Base-by-base conservation (phyloP, 2,113 vertebrate species). In the Aspiorhynchus laticeps region DNA sequence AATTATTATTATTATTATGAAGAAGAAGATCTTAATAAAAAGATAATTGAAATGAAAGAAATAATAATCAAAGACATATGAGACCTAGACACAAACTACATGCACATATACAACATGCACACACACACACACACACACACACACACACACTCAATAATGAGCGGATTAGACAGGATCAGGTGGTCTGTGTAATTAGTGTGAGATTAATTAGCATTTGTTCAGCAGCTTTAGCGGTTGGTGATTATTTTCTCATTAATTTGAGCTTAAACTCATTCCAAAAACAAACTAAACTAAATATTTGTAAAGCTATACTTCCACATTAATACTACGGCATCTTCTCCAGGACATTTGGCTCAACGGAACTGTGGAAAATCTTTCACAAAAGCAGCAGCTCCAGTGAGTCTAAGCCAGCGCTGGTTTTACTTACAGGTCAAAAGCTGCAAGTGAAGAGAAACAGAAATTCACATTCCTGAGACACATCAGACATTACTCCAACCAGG, bases 171-270 rank as follows among this genome's bases (percentile, higher is more conserved):
- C 33, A 36, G 56, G 56, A 59, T 80, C 53, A 59, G 78, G 78
- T 61, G 53, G 78, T 80, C 78, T 80, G 11, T 80, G 56, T 80
- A 61, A 80, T 80, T 63, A 61, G 53, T 11, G 51, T 80, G 28
- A 80, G 33, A 59, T 80, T 80, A 63, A 80, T 80, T 63, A 26
- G 33, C 38, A 80, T 80, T 80, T 80, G 56, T 80, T 80, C 21
- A 59, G 21, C 31, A 61, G 78, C 33, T 80, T 63, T 80, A 80
- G 33, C 12, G 14, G 12, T 61, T 80, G 78, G 36, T 17, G 21
- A 36, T 63, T 63, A 12, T 17, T 28, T 80, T 63, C 78, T 80
- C 53, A 61, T 80, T 80, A 41, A 80, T 26, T 14, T 46, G 2
- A 36, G 76, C 48, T 79, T 76, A 43, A 75, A 76, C 1, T 26